A percentile compares a stretch with the other conserved stretches of the same genome.
Evolutionary conservation across 2,113 vertebrate genomes (phyloP).

Genomic region (Gyps fulvus): DNA sequence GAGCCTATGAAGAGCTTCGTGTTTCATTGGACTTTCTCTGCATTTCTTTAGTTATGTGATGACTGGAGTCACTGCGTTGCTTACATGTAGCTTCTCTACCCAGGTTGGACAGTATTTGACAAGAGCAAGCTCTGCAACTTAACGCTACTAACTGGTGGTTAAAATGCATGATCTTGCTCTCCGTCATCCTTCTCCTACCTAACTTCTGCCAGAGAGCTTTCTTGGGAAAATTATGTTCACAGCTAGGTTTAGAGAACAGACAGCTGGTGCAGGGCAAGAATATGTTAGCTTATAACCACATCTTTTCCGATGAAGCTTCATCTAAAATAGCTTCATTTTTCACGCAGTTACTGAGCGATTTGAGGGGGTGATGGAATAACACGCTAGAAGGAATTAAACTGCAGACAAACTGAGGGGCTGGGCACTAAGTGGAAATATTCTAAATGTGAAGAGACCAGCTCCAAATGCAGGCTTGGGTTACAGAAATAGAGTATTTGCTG

Average conservation of each 20-base stretch:
- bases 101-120: not conserved
- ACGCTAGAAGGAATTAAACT: not conserved
- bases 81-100: not conserved
- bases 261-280: slow-evolving; percentile 19
- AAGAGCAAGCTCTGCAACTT: not conserved
- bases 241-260: slow-evolving; percentile 31
- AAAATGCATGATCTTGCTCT: not conserved
- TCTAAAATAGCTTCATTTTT: slow-evolving; percentile 41
- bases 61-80: not conserved
- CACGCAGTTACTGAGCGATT: not conserved
- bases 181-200: not conserved
- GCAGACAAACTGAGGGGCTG: not conserved
- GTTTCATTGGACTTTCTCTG: not conserved
- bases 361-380: not conserved
- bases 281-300: not conserved
- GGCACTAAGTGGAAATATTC: not conserved
- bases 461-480: not conserved
- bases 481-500: slow-evolving; percentile 31
- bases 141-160: not conserved
- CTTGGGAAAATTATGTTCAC: slow-evolving; percentile 39
- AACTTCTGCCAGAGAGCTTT: slow-evolving; percentile 19
- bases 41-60: not conserved
- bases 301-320: not conserved
- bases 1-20: not conserved
- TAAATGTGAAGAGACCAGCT: not conserved